phyloP scores from a whole-genome alignment of 2,797 vertebrate species.

The Pyrocephalus nanus region DNA sequence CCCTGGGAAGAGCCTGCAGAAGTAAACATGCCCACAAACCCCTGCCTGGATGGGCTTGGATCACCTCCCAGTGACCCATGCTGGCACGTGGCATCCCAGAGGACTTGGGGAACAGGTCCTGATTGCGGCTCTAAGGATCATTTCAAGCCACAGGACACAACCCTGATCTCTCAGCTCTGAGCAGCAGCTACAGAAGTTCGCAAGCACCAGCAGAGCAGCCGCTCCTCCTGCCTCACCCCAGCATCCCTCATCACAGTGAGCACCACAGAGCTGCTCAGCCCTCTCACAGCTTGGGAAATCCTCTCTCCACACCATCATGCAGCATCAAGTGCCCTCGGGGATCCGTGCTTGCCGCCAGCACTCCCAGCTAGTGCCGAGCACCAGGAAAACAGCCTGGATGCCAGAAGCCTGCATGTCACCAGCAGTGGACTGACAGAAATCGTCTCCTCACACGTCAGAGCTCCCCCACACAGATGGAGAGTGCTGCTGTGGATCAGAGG shows the following conservation, averaged over 20 bases:
- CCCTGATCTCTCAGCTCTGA: neutral
- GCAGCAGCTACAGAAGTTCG: neutral
- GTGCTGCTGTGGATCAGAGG: neutral
- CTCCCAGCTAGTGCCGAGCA: neutral
- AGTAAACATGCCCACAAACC: neutral
- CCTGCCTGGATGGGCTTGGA: neutral
- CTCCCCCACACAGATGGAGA: neutral
- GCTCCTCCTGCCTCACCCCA: neutral
- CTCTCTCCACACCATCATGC: neutral
- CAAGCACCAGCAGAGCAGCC: neutral
- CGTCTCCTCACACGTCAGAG: neutral
- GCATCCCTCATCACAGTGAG: neutral
- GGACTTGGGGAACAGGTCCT: neutral
- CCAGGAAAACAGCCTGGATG: neutral
- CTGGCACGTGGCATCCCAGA: neutral
- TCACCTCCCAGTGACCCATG: neutral
- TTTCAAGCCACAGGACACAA: neutral
- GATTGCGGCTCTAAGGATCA: neutral
- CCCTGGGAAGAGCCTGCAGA: neutral
- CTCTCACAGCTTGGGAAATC: constrained; percentile 17
- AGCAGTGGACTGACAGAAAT: neutral
- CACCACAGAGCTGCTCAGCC: neutral
- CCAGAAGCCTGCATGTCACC: constrained; percentile 18
- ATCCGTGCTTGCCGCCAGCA: neutral
- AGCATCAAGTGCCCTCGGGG: neutral